Conservation (phyloP, 2,888 invertebrate genomes). For the Patella ulyssiponensis region DNA sequence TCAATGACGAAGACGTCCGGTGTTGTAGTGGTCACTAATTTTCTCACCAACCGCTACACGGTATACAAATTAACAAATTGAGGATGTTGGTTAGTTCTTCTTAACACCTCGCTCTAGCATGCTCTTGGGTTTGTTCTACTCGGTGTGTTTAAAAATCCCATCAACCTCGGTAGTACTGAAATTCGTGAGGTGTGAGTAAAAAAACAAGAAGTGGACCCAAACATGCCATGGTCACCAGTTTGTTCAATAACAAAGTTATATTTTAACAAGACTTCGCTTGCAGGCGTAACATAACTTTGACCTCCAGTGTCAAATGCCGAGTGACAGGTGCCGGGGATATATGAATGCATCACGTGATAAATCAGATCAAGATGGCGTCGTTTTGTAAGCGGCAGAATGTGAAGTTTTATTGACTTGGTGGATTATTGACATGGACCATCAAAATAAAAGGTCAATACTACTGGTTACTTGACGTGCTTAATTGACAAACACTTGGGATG, state of each 20-base stretch:
- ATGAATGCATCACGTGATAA: background rate
- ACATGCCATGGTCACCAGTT: background rate
- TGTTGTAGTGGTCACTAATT: conserved; percentile 1
- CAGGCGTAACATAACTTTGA: background rate
- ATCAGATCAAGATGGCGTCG: background rate
- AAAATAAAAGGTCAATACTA: background rate
- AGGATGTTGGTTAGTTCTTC: background rate
- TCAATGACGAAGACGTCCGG: background rate
- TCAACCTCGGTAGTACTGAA: background rate
- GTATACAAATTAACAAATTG: conserved; percentile 8
- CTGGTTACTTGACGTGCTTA: conserved; percentile 1
- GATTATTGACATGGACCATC: background rate
- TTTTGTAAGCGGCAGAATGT: background rate
- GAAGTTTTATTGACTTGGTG: background rate
- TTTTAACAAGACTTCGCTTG: background rate
- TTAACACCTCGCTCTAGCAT: background rate
- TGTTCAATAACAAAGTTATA: background rate
- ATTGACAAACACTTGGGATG: conserved; percentile 8
- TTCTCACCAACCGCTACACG: background rate
- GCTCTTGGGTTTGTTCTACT: background rate
- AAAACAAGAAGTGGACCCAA: background rate
- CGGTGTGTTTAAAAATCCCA: background rate
- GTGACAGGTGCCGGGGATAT: too few relatives aligned
- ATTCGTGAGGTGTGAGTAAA: background rate
- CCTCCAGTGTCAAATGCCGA: too few relatives aligned